phyloP scores from a whole-genome alignment of 1,140 invertebrate genomes.

The Chionoecetes opilio region DNA sequence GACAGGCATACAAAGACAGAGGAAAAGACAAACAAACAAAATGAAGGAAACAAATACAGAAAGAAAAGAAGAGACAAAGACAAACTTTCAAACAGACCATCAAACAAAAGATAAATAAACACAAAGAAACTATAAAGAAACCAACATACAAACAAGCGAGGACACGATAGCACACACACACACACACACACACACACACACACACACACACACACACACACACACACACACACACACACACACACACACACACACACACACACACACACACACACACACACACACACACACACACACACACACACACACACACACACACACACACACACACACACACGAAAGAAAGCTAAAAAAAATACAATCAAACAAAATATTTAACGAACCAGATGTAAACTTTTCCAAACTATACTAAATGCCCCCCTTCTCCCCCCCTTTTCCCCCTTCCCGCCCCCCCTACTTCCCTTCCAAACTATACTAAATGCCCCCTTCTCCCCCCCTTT shows the following conservation, averaged over 20 bases:
- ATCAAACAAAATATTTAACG: no score
- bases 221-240: background rate
- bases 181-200: background rate
- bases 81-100: no score
- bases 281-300: slow-evolving; percentile 39
- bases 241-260: slow-evolving; percentile 39
- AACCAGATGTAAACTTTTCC: no score
- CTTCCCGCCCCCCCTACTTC: no score
- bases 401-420: no score
- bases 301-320: slow-evolving; percentile 41
- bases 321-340: slow-evolving; percentile 48
- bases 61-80: background rate
- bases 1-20: no score
- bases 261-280: background rate
- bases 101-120: no score
- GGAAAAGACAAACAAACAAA: no score
- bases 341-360: background rate
- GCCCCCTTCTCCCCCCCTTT: no score
- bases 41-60: no score
- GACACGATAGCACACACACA: background rate
- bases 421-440: no score
- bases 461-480: no score
- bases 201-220: background rate
- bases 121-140: background rate
- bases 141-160: background rate